Evolutionary conservation across 1,140 invertebrate species (phyloP).

Genomic region (Musca vetustissima): DNA sequence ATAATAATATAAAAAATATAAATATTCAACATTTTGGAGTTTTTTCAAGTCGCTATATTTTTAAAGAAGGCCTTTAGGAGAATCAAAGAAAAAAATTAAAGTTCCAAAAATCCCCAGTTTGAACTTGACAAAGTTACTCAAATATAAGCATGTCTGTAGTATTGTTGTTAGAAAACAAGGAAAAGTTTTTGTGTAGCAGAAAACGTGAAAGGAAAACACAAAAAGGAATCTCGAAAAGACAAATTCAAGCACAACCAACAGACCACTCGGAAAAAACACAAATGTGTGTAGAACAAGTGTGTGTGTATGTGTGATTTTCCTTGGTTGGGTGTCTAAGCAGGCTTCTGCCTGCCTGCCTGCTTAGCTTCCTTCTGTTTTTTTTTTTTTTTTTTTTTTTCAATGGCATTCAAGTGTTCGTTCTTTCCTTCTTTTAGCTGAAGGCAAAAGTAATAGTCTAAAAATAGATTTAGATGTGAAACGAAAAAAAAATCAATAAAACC

Average conservation of each 20-base stretch:
- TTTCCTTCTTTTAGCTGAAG: conserved; percentile 9
- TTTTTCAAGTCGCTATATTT: too few species aligned
- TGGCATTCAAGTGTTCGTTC: conserved; percentile 14
- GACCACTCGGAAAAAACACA: not conserved
- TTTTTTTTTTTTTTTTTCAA: conserved; percentile 17
- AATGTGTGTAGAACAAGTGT: not conserved
- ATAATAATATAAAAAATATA: too few species aligned
- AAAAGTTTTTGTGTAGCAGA: too few species aligned
- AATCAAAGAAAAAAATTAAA: too few species aligned
- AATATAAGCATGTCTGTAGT: too few species aligned
- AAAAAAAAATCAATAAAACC: conserved; percentile 54
- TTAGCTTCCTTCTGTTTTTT: not conserved
- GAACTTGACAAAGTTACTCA: too few species aligned
- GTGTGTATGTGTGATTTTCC: not conserved
- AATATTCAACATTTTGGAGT: too few species aligned
- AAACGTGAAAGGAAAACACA: not conserved
- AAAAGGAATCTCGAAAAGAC: too few species aligned
- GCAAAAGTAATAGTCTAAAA: conserved; percentile 43
- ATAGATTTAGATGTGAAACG: conserved; percentile 42
- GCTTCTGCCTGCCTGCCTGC: not conserved
- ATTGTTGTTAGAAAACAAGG: not conserved
- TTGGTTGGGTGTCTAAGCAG: not conserved
- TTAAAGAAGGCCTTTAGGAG: too few species aligned
- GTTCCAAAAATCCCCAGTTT: too few species aligned
- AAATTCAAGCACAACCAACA: too few species aligned